Evolutionary conservation across 2,113 vertebrate species (phyloP), one percentile per base, ranked within the genome.

Genomic region (Bujurquina vittata): DNA sequence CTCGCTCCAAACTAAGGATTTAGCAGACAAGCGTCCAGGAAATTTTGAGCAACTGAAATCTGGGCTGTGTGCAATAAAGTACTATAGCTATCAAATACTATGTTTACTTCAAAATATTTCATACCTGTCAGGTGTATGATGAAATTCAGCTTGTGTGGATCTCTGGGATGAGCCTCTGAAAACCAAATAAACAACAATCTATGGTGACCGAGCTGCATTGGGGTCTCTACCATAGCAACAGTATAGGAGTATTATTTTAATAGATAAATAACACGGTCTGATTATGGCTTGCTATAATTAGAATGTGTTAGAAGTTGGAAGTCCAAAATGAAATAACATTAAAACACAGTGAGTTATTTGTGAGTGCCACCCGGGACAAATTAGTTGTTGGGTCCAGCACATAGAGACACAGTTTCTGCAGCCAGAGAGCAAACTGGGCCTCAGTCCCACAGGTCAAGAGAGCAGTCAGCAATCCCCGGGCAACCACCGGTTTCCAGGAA

Each of bases 101-200:
- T 52, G 31, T 72, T 49, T 52, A 31, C 49, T 72, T 6, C 3
- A 1, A 52, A 72, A 20, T 69, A 26, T 31, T 46, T 77, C 91
- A 46, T 86, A 98, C 98, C 98, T 95, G 98, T 99, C 90, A 99
- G 96, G 88, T 98, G 96, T 90, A 95, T 97, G 91, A 99, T 89
- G 88, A 98, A 97, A 87, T 96, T 98, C 73, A 98, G 97, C 92
- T 99, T 99, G 62, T 95, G 95, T 31, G 97, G 93, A 88, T 98
- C 97, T 95, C 96, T 96, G 77, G 95, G 96, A 76, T 97, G 95
- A 81, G 96, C 95, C 85, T 97, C 98, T 99, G 94, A 52, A 72
- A 72, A 72, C 20, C 26, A 72, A 72, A n/a, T 6, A 72, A 72
- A n/a, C 11, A 72, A 52, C 11, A 52, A 52, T 52, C 17, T 72